A percentile compares a stretch with the other conserved stretches of the same genome.
These are phyloP conservation scores for Pimephales promelas DNA, from an alignment of 2,113 vertebrate genomes.

Conservation along the genomic window DNA sequence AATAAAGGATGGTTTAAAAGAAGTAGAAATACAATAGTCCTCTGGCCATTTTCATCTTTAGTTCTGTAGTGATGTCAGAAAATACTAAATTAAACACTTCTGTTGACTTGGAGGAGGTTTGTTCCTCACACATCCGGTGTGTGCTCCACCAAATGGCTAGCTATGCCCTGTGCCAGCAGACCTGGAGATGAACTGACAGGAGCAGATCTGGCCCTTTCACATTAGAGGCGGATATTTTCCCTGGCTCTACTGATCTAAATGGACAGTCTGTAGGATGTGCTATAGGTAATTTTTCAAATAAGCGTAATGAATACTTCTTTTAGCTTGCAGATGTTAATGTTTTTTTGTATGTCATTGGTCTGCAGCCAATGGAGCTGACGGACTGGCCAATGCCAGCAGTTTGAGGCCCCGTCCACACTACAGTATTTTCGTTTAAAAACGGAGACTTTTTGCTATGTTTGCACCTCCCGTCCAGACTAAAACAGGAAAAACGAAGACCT, in stretches of 20 bases:
- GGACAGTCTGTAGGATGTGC: background rate
- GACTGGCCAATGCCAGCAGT: background rate
- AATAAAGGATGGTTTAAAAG: background rate
- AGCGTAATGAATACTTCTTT: background rate
- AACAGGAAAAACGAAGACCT: too few relatives aligned
- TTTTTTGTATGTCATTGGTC: background rate
- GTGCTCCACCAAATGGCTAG: constrained; percentile 30
- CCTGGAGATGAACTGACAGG: constrained; percentile 12
- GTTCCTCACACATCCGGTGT: background rate
- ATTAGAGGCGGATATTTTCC: background rate
- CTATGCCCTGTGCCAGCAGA: constrained; percentile 18
- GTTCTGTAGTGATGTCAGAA: background rate
- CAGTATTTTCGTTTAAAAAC: too few relatives aligned
- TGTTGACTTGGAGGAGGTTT: background rate
- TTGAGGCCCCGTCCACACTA: too few relatives aligned
- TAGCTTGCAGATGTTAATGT: background rate
- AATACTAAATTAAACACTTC: constrained; percentile 8
- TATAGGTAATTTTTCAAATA: constrained; percentile 6
- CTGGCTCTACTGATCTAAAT: background rate
- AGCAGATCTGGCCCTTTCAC: background rate
- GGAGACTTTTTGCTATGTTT: too few relatives aligned
- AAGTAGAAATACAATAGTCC: background rate
- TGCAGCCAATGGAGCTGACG: constrained; percentile 6
- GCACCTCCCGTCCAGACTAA: too few relatives aligned
- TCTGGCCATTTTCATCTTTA: background rate